Evolutionary conservation across 2,888 invertebrate species (phyloP), one percentile per base, ranked within the genome.

Genomic region (Corbicula japonica): DNA sequence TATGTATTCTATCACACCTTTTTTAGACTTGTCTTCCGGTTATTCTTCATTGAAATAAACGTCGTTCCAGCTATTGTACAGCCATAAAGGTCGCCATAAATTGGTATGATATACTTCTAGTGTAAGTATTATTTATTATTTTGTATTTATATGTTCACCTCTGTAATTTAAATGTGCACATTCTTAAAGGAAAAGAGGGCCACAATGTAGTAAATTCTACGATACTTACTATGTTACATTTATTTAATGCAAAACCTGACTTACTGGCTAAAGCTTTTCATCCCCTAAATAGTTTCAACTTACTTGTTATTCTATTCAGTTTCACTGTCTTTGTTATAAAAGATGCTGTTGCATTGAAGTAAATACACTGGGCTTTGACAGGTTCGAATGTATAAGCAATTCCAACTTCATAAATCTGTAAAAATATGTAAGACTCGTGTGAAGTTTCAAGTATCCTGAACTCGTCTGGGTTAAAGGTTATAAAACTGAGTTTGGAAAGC

Each of bases 351-450:
- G 54, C 28, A 21, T 66, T 66, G 28, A 66, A 54, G 30, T 54
- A 66, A 30, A 66, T 5, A 41, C 66, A 66, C 28, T 32, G 48
- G 6, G 38, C 26, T 23, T 28, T 26, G 15, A 52, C 41, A 12
- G 66, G 66, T 12, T 52, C 38, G 15, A 66, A 34, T 0, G 10
- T 8, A 54, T 41, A n/a, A 12, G 3, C 15, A 2, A 18, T 30
- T 2, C 18, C 30, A 21, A 32, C 15, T 1, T 34, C 41, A 18
- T 54, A 66, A n/a, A 28, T 41, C 66, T 66, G 66, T 41, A 66
- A 65, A 12, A 12, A 18, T 21, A 48, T n/a, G 6, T 8, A 52
- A 48, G 8, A n/a, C 5, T 48, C n/a, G 21, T 48, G 6, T n/a
- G 6, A n/a, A 48, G 12, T n/a, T 15, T n/a, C 21, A 48, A n/a